Evolutionary conservation across 2,113 vertebrate genomes (phyloP).

Genomic region (Zosterops lateralis): DNA sequence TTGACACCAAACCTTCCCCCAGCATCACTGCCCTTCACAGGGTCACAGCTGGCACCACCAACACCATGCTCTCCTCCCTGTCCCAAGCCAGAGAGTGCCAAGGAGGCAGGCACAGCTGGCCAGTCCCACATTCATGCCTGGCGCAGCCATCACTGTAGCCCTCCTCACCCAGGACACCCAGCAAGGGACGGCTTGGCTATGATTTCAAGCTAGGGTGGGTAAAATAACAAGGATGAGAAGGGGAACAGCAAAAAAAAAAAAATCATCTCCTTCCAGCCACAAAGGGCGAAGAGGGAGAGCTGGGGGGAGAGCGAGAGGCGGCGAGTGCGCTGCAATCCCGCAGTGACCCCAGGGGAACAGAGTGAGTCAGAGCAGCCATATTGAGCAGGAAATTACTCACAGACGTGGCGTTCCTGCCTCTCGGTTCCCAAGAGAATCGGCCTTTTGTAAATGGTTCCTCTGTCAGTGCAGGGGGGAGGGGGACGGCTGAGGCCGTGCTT

Average conservation of each 20-base stretch:
- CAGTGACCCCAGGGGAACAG: constrained; percentile 80
- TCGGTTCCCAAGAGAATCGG: constrained; percentile 81
- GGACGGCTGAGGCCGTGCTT: constrained; percentile 77
- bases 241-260: not conserved
- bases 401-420: constrained; percentile 84
- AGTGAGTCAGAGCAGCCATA: constrained; percentile 97
- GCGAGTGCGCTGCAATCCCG: constrained; percentile 69
- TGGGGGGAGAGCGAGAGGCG: constrained; percentile 73
- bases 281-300: constrained; percentile 69
- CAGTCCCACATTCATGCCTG: fast-evolving
- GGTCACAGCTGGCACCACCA: not conserved
- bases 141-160: fast-evolving
- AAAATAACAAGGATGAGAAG: constrained; percentile 26
- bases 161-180: not conserved
- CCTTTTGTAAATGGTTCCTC: constrained; percentile 89
- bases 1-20: not conserved
- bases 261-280: constrained; percentile 63
- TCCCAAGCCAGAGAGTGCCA: not conserved
- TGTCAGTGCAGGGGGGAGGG: constrained; percentile 76
- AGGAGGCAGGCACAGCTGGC: not conserved
- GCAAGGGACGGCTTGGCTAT: not conserved
- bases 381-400: constrained; percentile 99
- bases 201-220: constrained; percentile 35
- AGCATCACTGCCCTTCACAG: fast-evolving
- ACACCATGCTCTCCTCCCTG: fast-evolving